Evolutionary conservation across 2,888 invertebrate genomes (phyloP), one percentile per base, ranked within the genome.

Genomic region (Tricholauxania praeusta): DNA sequence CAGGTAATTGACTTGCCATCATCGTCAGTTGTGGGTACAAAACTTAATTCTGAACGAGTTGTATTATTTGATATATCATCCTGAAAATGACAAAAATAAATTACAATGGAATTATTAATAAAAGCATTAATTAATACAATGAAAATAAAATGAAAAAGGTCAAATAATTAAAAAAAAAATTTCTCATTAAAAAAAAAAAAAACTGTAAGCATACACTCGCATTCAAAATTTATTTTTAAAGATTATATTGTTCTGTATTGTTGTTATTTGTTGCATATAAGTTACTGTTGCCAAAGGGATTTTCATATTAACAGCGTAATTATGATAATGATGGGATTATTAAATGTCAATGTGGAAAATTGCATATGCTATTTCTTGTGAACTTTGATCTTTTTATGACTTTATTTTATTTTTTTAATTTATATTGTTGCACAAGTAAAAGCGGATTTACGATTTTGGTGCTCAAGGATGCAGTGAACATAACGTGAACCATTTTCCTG

Each of bases 1-100:
- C 96, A 96, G 75, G 93, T 94, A 89, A 96, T 92, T 81, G 92
- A 91, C 89, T 95, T 95, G 81, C 94, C 95, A 89, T 96, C 94
- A 88, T 96, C 96, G 84, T 95, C 95, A 79, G 94, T 92, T 73
- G 94, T 93, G 72, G 96, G 96, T 82, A 94, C 93, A 89, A 96
- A 96, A 88, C 93, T 94, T 88, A 96, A 90, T 87, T 93, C 93
- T 84, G 96, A 96, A 84, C 93, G 91, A 78, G 96, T 96, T 81
- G 93, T 90, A 88, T 96, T 96, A 84, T 94, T 94, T 51, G 92
- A 90, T 77, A 92, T 90, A 85, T 94, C 94, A 88, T 94, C 94
- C 94, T 94, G 89, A 15, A 77, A 74, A 72, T 39, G 39, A 8
- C 10, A 39, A 62, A 69, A 3, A 64, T 39, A 39, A 64, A 66